Conservation (phyloP, 2,113 vertebrate genomes). For the Pipa parva region DNA sequence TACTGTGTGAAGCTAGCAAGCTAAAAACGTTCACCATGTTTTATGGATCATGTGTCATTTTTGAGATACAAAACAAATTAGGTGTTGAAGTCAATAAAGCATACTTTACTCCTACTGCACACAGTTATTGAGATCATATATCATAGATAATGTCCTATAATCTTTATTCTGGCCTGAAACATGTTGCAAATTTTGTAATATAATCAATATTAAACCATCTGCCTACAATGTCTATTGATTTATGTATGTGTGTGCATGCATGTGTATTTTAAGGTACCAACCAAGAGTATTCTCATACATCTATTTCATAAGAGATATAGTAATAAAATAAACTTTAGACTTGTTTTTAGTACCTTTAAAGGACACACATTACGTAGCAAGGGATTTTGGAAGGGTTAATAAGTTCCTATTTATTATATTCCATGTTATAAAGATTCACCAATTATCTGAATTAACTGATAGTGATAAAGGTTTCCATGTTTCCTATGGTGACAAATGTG, state of each 20-base stretch:
- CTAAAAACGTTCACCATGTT: neutral
- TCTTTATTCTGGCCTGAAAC: neutral
- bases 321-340: too few species aligned
- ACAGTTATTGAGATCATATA: neutral
- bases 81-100: neutral
- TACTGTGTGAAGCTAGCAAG: neutral
- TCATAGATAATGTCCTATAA: neutral
- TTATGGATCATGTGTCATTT: neutral
- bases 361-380: too few species aligned
- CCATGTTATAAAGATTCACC: too few species aligned
- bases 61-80: neutral
- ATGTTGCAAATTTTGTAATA: neutral
- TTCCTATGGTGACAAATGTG: too few species aligned
- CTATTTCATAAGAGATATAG: too few species aligned
- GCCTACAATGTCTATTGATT: neutral
- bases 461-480: too few species aligned
- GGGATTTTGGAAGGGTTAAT: too few species aligned
- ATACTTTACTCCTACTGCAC: neutral
- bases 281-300: too few species aligned
- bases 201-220: neutral
- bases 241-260: neutral
- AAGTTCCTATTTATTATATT: too few species aligned
- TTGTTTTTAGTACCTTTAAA: too few species aligned
- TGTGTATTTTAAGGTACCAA: neutral
- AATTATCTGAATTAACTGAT: too few species aligned